Percentiles rank a stretch among this genome's conserved stretches.
Evolutionary conservation across 2,888 invertebrate genomes (phyloP).

Genomic region (Diloba caeruleocephala): DNA sequence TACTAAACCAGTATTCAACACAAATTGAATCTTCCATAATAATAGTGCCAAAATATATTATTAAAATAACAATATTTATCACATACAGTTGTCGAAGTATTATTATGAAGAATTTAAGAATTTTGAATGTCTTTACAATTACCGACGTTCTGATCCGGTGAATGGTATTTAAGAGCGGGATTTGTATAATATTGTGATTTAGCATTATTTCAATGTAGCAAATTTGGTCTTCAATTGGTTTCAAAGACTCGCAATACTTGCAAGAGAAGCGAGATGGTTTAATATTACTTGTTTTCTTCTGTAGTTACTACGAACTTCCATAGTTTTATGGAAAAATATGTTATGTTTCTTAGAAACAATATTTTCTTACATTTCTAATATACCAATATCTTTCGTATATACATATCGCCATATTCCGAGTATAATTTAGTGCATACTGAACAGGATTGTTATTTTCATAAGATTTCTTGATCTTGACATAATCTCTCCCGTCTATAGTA

Average conservation of each 20-base stretch:
- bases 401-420: too few species aligned
- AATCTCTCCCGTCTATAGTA: not conserved
- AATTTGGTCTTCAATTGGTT: too few species aligned
- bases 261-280: not conserved
- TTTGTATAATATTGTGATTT: conserved; percentile 2
- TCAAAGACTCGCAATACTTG: conserved; percentile 1
- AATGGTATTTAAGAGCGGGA: not conserved
- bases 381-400: too few species aligned
- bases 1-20: conserved; percentile 43
- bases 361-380: too few species aligned
- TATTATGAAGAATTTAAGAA: conserved; percentile 19
- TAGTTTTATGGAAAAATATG: too few species aligned
- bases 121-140: conserved; percentile 10
- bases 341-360: too few species aligned
- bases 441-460: too few species aligned
- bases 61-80: conserved; percentile 33
- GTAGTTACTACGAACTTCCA: too few species aligned
- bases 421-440: too few species aligned
- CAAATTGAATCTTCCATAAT: conserved; percentile 51
- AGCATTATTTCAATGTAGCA: too few species aligned
- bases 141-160: conserved; percentile 1
- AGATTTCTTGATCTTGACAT: too few species aligned
- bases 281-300: not conserved
- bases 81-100: conserved; percentile 31
- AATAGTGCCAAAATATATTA: conserved; percentile 60